phyloP scores from a whole-genome alignment of 1,140 invertebrate species.

The Geopemphigus sp. region DNA sequence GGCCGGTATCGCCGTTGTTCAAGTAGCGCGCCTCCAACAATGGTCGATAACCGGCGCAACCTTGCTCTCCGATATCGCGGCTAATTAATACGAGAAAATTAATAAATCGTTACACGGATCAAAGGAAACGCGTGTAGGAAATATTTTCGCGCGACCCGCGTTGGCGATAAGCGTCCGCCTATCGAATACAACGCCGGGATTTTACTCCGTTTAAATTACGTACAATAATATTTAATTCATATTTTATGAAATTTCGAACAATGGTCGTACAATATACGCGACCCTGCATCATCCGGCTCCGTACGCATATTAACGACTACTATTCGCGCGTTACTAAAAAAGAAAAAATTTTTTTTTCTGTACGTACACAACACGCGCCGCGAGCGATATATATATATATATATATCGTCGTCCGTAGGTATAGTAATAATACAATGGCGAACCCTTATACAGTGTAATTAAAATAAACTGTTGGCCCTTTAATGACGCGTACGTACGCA shows the following conservation, averaged over 20 bases:
- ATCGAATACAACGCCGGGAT: too few relatives aligned
- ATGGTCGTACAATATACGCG: not conserved
- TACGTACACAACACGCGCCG: not conserved
- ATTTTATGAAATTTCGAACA: not conserved
- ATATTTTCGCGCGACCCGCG: too few relatives aligned
- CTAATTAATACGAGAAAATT: too few relatives aligned
- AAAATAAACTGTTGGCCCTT: slow-evolving; percentile 8
- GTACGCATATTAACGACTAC: too few relatives aligned
- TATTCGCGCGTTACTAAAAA: not conserved
- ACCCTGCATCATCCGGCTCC: too few relatives aligned
- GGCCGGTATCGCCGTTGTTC: too few relatives aligned
- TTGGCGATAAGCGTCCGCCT: too few relatives aligned
- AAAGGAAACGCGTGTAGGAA: too few relatives aligned
- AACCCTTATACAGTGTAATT: slow-evolving; percentile 15
- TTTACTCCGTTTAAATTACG: not conserved
- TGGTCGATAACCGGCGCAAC: too few relatives aligned
- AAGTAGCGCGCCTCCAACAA: too few relatives aligned
- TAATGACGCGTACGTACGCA: not conserved
- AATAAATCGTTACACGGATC: too few relatives aligned
- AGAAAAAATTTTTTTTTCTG: not conserved
- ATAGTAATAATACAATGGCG: not conserved
- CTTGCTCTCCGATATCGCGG: too few relatives aligned
- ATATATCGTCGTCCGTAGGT: not conserved
- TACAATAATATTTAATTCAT: not conserved
- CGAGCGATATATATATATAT: not conserved